Percentiles rank a stretch among this genome's conserved stretches.
Conservation (phyloP, 2,113 vertebrate genomes). For the Malurus alboscapulatus region DNA sequence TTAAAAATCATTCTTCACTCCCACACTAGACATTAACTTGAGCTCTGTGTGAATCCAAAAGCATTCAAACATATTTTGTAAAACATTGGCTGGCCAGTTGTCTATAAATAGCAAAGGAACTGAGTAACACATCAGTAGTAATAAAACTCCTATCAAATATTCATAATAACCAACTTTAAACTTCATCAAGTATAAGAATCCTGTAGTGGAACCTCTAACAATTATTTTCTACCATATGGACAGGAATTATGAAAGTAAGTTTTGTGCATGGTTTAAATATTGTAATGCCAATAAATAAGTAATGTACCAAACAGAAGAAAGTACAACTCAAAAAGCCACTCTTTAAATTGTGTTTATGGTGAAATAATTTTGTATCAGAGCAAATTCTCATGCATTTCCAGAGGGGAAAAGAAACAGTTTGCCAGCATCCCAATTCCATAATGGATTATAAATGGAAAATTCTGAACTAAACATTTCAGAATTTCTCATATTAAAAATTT, state of each 20-base stretch:
- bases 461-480: neutral
- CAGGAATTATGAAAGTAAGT: neutral
- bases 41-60: neutral
- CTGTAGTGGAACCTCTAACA: neutral
- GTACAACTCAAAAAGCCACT: neutral
- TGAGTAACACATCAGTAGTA: neutral
- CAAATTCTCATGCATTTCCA: neutral
- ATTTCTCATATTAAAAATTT: neutral
- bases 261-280: neutral
- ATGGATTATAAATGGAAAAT: neutral
- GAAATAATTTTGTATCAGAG: neutral
- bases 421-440: neutral
- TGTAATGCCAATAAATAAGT: neutral
- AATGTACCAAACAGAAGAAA: neutral
- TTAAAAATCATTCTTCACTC: neutral
- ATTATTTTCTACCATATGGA: neutral
- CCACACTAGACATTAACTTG: neutral
- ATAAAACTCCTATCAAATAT: neutral
- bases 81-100: neutral
- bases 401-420: neutral
- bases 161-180: neutral
- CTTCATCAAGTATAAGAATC: neutral
- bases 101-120: neutral
- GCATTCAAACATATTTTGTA: neutral
- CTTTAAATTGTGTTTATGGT: neutral